Base-by-base conservation (phyloP, 2,113 vertebrate genomes). In the Alectura lathami region DNA sequence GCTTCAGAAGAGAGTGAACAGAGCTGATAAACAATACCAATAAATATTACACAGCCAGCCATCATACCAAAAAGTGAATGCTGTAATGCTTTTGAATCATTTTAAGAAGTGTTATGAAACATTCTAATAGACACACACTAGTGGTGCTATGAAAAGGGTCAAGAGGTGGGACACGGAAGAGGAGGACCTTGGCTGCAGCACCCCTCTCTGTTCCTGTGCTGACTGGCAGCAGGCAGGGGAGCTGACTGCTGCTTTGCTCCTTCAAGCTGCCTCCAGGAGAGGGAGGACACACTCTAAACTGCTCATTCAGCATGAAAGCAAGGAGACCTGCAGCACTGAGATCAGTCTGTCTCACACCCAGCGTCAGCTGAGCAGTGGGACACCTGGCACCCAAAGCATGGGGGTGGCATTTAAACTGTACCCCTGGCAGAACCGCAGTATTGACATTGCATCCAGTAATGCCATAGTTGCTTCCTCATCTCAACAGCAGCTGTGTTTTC, bases 401-500 rank as follows among this genome's bases (percentile, higher is more conserved):
- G 68, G 32, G 42, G 32, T 54, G 36, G 50, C 27, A 82, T 79
- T 73, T 29, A 80, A 82, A 64, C 29, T 27, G 53, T 42, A 81
- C 73, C 77, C 63, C 51, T 83, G 88, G 68, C 64, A 54, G 76
- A 91, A 77, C 72, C 51, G 70, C 64, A 40, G 76, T 29, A 75
- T 30, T 77, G 75, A 88, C 67, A 74, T 4, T 43, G 76, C 36
- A 94, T 84, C 88, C 83, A 88, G 88, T 54, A 70, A 83, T 36
- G 80, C 91, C 68, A 78, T 78, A 62, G 66, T 54, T 4, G 3
- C 74, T 89, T 92, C 69, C 88, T 85, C 88, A 75, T 90, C 86
- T 81, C 67, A 91, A 69, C 53, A 90, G 90, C 94, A 95, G 95
- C 96, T 96, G 92, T 91, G 91, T 93, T 96, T 95, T 92, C 92